These are phyloP conservation scores for Athalia circularis DNA, from an alignment of 2,888 invertebrate genomes.

Conservation along the genomic window DNA sequence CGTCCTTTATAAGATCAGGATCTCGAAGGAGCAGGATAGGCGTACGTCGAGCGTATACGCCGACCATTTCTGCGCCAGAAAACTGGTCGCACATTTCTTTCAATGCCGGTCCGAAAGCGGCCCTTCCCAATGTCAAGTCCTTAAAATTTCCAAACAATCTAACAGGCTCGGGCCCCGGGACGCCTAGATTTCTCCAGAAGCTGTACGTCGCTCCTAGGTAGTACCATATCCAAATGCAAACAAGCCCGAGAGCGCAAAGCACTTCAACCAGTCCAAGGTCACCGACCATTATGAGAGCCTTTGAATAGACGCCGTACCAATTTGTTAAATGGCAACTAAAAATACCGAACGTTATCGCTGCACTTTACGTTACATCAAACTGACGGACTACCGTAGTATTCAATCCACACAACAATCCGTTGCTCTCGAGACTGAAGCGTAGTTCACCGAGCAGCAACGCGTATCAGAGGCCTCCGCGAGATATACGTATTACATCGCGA, in stretches of 20 bases:
- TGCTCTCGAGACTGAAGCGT: constrained; percentile 12
- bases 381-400: not conserved
- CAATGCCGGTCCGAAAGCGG: constrained; percentile 67
- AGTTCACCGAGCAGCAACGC: not conserved
- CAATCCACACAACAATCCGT: constrained; percentile 29
- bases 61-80: constrained; percentile 62
- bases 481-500: constrained; percentile 1
- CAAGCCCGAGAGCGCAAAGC: constrained; percentile 47
- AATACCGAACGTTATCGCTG: constrained; percentile 23
- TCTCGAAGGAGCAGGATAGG: constrained; percentile 71
- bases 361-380: constrained; percentile 13
- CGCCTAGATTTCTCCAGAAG: constrained; percentile 73
- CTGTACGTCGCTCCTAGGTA: constrained; percentile 69
- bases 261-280: constrained; percentile 50
- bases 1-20: constrained; percentile 68
- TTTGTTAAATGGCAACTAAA: constrained; percentile 7
- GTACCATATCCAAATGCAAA: constrained; percentile 59
- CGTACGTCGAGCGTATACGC: constrained; percentile 68
- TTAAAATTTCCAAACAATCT: constrained; percentile 73
- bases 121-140: constrained; percentile 64
- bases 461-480: not conserved
- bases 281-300: constrained; percentile 1
- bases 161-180: constrained; percentile 69
- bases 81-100: constrained; percentile 64
- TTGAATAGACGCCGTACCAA: not conserved